Base-by-base conservation (phyloP, 1,140 invertebrate genomes). In the Geopemphigus sp. region DNA sequence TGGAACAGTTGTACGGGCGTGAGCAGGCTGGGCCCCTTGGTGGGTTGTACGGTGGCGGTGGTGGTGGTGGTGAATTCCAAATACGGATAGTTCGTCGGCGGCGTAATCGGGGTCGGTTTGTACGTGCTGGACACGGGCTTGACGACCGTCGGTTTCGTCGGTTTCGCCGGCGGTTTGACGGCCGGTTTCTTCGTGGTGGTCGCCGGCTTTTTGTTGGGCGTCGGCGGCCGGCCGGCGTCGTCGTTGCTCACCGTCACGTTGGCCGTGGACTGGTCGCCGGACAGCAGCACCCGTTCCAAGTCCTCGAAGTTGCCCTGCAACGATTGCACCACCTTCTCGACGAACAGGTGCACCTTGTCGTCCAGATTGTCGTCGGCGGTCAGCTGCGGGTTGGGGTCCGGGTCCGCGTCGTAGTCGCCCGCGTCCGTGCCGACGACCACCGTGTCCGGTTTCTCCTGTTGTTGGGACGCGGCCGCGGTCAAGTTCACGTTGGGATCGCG, bases 281-380 rank as follows among this genome's bases (percentile, higher is more conserved):
- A 89, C 82, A 90, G 88, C 6, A 94, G 90, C 59, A 94, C 90
- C 81, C 94, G 92, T 81, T 92, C 91, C 17, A 94, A 83, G 72
- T 92, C 91, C 81, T 93, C 89, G 83, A 95, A 94, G 29, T 93
- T 93, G 19, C 90, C 92, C 85, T 93, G 91, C 2, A 95, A 85
- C 24, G 92, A 93, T 81, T 92, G 89, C 12, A 94, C 92, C 22
- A 94, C 92, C 84, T 94, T 93, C 83, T 92, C 90, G 0, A 95
- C 93, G 83, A 95, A 92, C 0, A 90, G 87, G 82, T 93, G 92
- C 82, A 94, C 91, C 86, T 94, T 94, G 14, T 92, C 89, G 81
- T 92, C 91, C 14, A 94, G 84, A 66, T 90, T 89, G 1, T 90
- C 90, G 82, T 94, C 92, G 83, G 93, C 91, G 78, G 92, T 88